Conservation (phyloP, 2,797 vertebrate species). For the Enteromius paludinosus region DNA sequence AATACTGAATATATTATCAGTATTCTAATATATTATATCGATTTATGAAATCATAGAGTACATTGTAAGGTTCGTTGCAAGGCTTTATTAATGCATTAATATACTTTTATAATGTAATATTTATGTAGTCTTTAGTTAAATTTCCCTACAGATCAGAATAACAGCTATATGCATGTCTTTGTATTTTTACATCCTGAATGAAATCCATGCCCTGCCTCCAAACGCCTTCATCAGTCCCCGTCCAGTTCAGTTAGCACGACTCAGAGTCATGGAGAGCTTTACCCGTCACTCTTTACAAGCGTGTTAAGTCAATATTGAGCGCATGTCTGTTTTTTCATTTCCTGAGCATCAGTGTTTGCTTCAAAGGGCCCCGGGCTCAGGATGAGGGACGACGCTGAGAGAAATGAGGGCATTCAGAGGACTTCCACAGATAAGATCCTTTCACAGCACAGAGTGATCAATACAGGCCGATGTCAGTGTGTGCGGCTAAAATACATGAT, state of each 20-base stretch:
- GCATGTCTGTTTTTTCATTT: constrained; percentile 31
- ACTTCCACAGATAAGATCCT: constrained; percentile 19
- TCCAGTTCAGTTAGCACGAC: background rate
- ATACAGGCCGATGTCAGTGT: background rate
- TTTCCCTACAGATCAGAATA: background rate
- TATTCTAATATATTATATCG: background rate
- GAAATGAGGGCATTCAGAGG: constrained; percentile 11
- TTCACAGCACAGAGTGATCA: background rate
- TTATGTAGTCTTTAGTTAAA: background rate
- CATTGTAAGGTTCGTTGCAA: background rate
- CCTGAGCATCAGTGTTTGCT: constrained; percentile 24
- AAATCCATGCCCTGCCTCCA: background rate
- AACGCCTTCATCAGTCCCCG: background rate
- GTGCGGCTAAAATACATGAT: background rate
- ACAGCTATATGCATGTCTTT: background rate
- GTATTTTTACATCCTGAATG: background rate
- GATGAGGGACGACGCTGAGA: background rate
- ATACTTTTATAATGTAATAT: background rate
- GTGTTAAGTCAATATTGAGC: background rate
- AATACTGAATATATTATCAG: background rate
- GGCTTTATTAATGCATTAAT: background rate
- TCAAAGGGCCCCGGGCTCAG: background rate
- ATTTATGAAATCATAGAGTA: background rate
- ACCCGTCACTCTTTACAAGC: constrained; percentile 4
- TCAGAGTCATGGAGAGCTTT: constrained; percentile 15